Base-by-base conservation (phyloP, 2,888 invertebrate species). In the Selenia dentaria region DNA sequence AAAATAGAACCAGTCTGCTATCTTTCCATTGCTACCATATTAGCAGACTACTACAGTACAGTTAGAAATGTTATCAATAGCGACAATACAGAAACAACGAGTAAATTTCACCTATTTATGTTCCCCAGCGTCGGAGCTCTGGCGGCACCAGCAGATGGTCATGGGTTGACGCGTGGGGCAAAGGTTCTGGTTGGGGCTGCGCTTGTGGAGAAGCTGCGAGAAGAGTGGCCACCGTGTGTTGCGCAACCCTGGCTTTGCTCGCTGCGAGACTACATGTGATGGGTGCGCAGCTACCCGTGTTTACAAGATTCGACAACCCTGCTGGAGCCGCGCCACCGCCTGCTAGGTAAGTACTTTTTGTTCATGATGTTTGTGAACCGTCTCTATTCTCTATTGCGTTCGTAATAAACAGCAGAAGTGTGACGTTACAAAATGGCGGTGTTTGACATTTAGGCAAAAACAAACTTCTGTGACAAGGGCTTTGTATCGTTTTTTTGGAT, bases 271-370 rank as follows among this genome's bases (percentile, higher is more conserved):
- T 99, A 45, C 96, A 97, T 77, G 96, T 99, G 45, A 99, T 99
- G 98, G 98, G 98, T 9, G 97, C 98, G 0, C 97, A 98, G 86
- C 91, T 99, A 66, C 99, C 98, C 4, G 96, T 98, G 52, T 99
- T 99, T 82, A 99, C 98, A 41, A 93, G 95, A 92, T 99, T 98
- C 81, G 99, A 99, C 92, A 99, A 99, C 92, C 99, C 99, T 8
- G 98, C 99, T 20, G 97, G 98, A 5, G 97, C 96, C 16, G 95
- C 98, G 0, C 85, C 93, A 4, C 94, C 95, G 5, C 98, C 98
- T 6, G 81, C 86, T 1, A 83, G 83, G 89, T 90, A 58, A 59
- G 37, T 10, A 6, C 8, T n/a, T n/a, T n/a, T n/a, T n/a, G n/a
- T n/a, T n/a, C n/a, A n/a, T n/a, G n/a, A n/a, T n/a, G n/a, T n/a